phyloP scores from a whole-genome alignment of 2,113 vertebrate species.

The Labeo catla region DNA sequence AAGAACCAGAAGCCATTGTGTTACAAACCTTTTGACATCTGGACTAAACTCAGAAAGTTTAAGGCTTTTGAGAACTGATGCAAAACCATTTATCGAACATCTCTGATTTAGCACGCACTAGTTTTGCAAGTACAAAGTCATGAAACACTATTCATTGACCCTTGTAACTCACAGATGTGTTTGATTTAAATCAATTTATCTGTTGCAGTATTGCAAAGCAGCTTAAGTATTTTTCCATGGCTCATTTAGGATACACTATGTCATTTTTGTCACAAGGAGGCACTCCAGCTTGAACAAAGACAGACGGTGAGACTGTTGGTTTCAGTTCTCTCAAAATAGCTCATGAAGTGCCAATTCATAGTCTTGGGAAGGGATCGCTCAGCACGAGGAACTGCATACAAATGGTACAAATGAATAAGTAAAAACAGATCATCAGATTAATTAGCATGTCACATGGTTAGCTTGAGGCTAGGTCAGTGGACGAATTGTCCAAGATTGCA shows the following conservation, averaged over 20 bases:
- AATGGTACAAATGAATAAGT: constrained; percentile 28
- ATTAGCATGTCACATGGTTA: constrained; percentile 18
- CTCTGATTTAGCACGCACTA: not conserved
- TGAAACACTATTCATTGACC: not conserved
- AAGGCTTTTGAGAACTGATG: not conserved
- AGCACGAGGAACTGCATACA: constrained; percentile 3
- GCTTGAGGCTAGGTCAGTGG: constrained; percentile 12
- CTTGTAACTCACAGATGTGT: not conserved
- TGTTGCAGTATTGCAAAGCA: not conserved
- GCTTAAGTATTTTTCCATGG: not conserved
- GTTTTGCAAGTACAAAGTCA: not conserved
- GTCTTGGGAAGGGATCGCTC: not conserved
- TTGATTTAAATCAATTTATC: not conserved
- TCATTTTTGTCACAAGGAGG: constrained; percentile 46
- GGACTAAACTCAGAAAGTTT: not conserved
- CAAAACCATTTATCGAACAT: not conserved
- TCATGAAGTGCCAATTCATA: not conserved
- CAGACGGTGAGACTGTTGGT: not conserved
- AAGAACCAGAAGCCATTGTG: not conserved
- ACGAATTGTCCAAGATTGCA: not conserved
- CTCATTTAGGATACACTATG: not conserved
- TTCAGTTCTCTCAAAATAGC: not conserved
- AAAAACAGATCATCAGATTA: not conserved
- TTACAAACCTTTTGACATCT: not conserved
- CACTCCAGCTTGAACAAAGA: not conserved